A percentile compares a stretch with the other conserved stretches of the same genome.
Evolutionary conservation across 2,888 invertebrate genomes (phyloP).

Genomic region (Fragum sueziense): DNA sequence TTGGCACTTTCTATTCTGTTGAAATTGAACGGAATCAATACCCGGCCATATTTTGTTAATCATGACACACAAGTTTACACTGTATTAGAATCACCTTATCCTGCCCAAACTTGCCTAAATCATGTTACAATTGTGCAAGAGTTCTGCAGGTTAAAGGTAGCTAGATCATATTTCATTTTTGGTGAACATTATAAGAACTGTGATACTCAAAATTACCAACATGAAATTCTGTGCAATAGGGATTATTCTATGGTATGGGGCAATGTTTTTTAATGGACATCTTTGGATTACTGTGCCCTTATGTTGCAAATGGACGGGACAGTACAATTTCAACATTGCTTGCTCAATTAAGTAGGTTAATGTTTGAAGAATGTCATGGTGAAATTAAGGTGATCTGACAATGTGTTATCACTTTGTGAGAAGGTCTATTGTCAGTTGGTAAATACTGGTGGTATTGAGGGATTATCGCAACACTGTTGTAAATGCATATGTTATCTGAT

Average conservation of each 20-base stretch:
- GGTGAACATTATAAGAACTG: neutral
- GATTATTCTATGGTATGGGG: neutral
- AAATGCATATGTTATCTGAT: too few species aligned
- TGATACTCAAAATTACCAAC: neutral
- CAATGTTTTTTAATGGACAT: neutral
- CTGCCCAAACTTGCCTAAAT: neutral
- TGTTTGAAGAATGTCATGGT: neutral
- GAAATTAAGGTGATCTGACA: neutral
- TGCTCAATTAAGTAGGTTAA: neutral
- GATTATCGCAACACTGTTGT: too few species aligned
- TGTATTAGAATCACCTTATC: neutral
- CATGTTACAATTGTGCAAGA: neutral
- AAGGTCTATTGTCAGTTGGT: neutral
- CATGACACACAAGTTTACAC: neutral
- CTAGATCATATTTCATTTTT: neutral
- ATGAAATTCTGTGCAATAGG: too few species aligned
- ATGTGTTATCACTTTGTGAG: neutral
- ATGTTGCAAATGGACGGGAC: neutral
- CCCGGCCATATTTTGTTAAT: neutral
- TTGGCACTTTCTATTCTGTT: slow-evolving; percentile 3
- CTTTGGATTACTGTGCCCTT: neutral
- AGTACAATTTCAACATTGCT: neutral
- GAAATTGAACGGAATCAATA: neutral
- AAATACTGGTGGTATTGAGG: neutral
- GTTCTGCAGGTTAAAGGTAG: neutral